phyloP scores from a whole-genome alignment of 1,140 invertebrate species.

The Nymphalis io region DNA sequence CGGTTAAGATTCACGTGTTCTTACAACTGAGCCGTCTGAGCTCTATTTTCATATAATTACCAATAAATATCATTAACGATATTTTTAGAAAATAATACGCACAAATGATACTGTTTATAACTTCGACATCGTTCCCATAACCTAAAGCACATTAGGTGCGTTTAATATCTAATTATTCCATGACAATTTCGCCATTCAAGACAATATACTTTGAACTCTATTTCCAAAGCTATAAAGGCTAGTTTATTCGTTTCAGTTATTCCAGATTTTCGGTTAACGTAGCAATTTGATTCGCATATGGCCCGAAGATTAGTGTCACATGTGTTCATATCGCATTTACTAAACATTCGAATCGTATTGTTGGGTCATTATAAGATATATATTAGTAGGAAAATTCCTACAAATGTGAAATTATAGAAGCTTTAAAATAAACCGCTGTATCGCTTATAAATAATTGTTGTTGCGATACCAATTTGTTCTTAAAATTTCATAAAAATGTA shows the following conservation, averaged over 20 bases:
- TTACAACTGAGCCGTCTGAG: too few relatives aligned
- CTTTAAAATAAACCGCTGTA: too few relatives aligned
- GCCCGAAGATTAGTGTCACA: slow-evolving; percentile 52
- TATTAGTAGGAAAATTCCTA: not conserved
- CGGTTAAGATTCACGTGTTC: too few relatives aligned
- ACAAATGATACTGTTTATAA: slow-evolving; percentile 24
- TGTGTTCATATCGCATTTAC: slow-evolving; percentile 38
- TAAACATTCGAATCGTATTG: slow-evolving; percentile 25
- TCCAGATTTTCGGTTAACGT: slow-evolving; percentile 39
- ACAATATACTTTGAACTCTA: slow-evolving; percentile 32
- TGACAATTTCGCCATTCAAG: slow-evolving; percentile 3
- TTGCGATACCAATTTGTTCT: too few relatives aligned
- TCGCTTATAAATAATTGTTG: too few relatives aligned
- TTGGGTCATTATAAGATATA: slow-evolving; percentile 12
- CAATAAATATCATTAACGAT: too few relatives aligned
- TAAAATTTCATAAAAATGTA: too few relatives aligned
- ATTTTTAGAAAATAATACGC: slow-evolving; percentile 18
- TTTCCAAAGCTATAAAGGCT: not conserved
- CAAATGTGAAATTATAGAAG: not conserved
- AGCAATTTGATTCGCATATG: slow-evolving; percentile 57
- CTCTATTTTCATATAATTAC: too few relatives aligned
- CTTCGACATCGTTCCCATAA: slow-evolving; percentile 24
- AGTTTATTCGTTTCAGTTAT: not conserved
- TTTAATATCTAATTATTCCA: slow-evolving; percentile 54
- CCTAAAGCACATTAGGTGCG: slow-evolving; percentile 41